Evolutionary conservation across 2,888 invertebrate genomes (phyloP).

Genomic region (Plemyria rubiginata): DNA sequence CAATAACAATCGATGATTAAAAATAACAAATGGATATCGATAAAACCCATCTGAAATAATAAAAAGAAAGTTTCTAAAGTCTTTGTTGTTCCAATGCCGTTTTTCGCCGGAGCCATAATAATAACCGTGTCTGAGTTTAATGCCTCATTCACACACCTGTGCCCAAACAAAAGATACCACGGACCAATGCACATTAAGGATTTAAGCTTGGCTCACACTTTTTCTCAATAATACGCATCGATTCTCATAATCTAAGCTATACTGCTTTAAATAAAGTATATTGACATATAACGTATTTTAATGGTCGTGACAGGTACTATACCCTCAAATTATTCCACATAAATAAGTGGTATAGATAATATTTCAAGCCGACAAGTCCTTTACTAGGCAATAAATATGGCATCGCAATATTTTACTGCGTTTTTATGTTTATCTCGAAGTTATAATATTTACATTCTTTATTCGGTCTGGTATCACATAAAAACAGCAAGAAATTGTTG

Average conservation of each 20-base stretch:
- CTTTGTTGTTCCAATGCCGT: conserved; percentile 22
- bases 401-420: conserved; percentile 57
- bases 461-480: conserved; percentile 32
- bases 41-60: conserved; percentile 23
- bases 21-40: conserved; percentile 25
- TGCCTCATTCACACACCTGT: conserved; percentile 37
- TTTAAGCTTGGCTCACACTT: conserved; percentile 24
- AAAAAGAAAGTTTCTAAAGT: conserved; percentile 26
- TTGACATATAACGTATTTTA: too few relatives aligned
- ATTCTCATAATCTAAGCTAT: too few relatives aligned
- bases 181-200: conserved; percentile 21
- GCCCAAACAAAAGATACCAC: conserved; percentile 34
- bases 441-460: conserved; percentile 65
- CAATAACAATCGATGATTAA: conserved; percentile 16
- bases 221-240: neutral
- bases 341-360: conserved; percentile 14
- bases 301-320: too few relatives aligned
- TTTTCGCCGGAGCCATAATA: conserved; percentile 32
- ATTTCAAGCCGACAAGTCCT: conserved; percentile 53
- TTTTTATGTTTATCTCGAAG: conserved; percentile 59
- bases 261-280: neutral
- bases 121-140: conserved; percentile 39
- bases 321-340: conserved; percentile 13
- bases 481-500: neutral
- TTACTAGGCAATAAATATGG: conserved; percentile 61